These are phyloP conservation scores for Pteromalus puparum DNA, from an alignment of 1,140 invertebrate genomes.

Conservation along the genomic window DNA sequence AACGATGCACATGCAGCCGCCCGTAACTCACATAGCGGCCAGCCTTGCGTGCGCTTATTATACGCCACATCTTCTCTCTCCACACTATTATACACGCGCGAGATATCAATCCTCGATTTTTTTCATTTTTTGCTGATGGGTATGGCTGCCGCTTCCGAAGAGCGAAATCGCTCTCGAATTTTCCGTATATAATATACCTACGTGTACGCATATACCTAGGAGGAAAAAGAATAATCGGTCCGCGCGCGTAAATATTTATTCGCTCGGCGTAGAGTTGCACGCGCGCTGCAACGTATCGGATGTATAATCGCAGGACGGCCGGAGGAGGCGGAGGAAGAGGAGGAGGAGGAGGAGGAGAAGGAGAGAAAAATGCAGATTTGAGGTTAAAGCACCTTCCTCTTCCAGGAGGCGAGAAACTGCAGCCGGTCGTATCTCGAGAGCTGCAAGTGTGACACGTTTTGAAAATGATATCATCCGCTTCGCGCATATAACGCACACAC, in stretches of 20 bases:
- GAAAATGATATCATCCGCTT: slow-evolving; percentile 3
- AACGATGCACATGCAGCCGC: slow-evolving; percentile 53
- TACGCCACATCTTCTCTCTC: slow-evolving; percentile 9
- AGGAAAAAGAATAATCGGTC: neutral
- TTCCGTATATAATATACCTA: neutral
- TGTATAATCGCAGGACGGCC: neutral
- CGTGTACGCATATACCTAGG: neutral
- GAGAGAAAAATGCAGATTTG: neutral
- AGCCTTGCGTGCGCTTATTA: slow-evolving; percentile 47
- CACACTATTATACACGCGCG: neutral
- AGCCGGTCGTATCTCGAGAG: neutral
- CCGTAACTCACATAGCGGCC: slow-evolving; percentile 45
- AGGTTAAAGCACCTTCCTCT: slow-evolving; percentile 3
- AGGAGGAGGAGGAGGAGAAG: neutral
- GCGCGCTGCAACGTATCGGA: neutral
- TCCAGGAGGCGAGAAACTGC: neutral
- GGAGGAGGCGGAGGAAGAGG: neutral
- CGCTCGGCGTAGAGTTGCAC: slow-evolving; percentile 1
- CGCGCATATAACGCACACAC: neutral
- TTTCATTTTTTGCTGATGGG: neutral
- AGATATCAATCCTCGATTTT: slow-evolving; percentile 43
- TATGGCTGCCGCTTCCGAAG: neutral
- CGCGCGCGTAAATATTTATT: neutral
- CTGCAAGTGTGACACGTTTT: slow-evolving; percentile 1
- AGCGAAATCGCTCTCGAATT: neutral